phyloP scores from a whole-genome alignment of 1,140 invertebrate genomes.

The Linepithema humile region DNA sequence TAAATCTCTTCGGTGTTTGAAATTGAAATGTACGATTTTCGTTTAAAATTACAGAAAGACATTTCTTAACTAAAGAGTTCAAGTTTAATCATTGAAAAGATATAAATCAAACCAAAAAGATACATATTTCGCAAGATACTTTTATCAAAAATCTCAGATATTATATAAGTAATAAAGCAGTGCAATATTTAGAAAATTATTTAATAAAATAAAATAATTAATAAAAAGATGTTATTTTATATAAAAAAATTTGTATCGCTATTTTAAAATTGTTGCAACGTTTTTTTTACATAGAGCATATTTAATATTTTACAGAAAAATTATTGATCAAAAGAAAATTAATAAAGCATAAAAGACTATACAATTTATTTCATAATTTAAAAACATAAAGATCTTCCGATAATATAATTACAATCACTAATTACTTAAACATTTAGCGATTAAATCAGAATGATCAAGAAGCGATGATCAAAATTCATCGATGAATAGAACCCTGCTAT shows the following conservation, averaged over 20 bases:
- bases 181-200: too few species aligned
- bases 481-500: constrained; percentile 4
- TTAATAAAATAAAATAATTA: too few species aligned
- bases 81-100: not conserved
- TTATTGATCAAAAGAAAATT: not conserved
- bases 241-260: not conserved
- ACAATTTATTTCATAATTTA: not conserved
- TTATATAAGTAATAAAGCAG: not conserved
- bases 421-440: not conserved
- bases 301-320: not conserved
- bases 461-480: not conserved
- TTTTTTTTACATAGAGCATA: not conserved
- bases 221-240: too few species aligned
- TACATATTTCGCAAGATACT: too few species aligned
- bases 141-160: too few species aligned
- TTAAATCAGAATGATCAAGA: not conserved
- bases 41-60: too few species aligned
- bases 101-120: too few species aligned
- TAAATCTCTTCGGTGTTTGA: not conserved
- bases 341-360: not conserved
- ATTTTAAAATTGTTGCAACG: not conserved
- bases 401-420: not conserved
- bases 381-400: not conserved
- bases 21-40: not conserved
- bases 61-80: not conserved